Evolutionary conservation across 2,113 vertebrate genomes (phyloP).

Genomic region (Geothlypis trichas): DNA sequence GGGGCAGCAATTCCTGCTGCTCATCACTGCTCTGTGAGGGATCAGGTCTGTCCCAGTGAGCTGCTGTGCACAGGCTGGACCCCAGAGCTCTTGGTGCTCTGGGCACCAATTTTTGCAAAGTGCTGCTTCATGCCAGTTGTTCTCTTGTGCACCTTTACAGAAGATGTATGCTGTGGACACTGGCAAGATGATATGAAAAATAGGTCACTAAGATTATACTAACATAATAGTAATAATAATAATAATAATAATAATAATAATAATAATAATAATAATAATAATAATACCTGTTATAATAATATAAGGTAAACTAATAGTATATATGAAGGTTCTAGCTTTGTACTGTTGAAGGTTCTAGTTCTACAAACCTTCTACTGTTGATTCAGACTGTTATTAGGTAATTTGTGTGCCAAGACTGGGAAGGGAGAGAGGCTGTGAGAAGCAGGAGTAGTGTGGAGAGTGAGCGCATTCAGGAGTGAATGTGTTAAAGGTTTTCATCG

Average conservation of each 20-base stretch:
- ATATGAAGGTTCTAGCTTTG: neutral
- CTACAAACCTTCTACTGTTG: no score
- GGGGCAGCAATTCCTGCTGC: neutral
- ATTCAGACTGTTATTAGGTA: neutral
- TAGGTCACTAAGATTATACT: neutral
- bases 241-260: no score
- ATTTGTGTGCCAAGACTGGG: neutral
- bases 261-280: no score
- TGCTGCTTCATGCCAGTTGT: neutral
- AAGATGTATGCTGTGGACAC: no score
- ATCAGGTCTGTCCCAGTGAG: neutral
- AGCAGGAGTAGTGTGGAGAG: neutral
- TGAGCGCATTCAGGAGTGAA: neutral
- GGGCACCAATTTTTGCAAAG: neutral
- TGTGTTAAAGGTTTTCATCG: conserved; percentile 5
- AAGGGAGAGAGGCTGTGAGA: neutral
- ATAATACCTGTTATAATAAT: no score
- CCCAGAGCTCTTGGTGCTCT: neutral
- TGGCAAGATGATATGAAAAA: neutral
- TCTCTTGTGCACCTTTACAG: neutral
- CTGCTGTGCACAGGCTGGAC: neutral
- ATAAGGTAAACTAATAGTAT: neutral
- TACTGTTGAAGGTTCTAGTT: neutral
- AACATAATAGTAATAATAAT: no score
- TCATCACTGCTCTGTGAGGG: neutral